These are phyloP conservation scores for Belgica antarctica DNA, from an alignment of 2,888 invertebrate species.

Conservation along the genomic window DNA sequence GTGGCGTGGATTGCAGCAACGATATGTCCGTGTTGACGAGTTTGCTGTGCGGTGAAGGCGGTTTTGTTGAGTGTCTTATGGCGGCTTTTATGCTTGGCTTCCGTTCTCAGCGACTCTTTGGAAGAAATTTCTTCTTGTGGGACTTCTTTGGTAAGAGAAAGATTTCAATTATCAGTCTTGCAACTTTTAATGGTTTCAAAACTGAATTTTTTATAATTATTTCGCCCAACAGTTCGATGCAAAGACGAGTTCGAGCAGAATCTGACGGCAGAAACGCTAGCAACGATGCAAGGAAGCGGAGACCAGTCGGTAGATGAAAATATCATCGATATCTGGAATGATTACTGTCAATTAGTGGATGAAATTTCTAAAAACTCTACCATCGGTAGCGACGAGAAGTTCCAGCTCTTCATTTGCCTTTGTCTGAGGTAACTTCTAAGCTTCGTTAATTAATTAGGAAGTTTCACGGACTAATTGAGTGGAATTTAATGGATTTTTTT, in stretches of 20 bases:
- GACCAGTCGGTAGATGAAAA: conserved; percentile 53
- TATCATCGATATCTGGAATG: conserved; percentile 74
- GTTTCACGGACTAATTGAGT: no score
- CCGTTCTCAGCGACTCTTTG: conserved; percentile 87
- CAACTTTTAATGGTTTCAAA: not conserved
- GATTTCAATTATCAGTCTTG: conserved; percentile 45
- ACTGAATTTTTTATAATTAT: not conserved
- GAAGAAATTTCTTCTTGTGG: conserved; percentile 95
- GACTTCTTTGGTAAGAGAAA: conserved; percentile 94
- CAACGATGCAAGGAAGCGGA: conserved; percentile 48
- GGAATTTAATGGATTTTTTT: conserved; percentile 10
- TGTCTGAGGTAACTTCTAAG: conserved; percentile 94
- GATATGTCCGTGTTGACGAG: conserved; percentile 64
- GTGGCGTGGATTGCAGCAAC: conserved; percentile 49
- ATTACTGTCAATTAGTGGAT: conserved; percentile 84
- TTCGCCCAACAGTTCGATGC: conserved; percentile 64
- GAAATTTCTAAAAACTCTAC: conserved; percentile 70
- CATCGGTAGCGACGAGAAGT: conserved; percentile 97
- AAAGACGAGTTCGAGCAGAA: conserved; percentile 79
- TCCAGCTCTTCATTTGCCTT: conserved; percentile 93
- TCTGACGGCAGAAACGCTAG: conserved; percentile 61
- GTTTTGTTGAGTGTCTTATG: conserved; percentile 89
- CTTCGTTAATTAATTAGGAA: no score
- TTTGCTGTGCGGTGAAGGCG: conserved; percentile 91
- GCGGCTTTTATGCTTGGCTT: conserved; percentile 95